Percentiles rank a stretch among this genome's conserved stretches.
These are phyloP conservation scores for Columba janthina DNA, from an alignment of 2,113 vertebrate genomes.

Conservation along the genomic window DNA sequence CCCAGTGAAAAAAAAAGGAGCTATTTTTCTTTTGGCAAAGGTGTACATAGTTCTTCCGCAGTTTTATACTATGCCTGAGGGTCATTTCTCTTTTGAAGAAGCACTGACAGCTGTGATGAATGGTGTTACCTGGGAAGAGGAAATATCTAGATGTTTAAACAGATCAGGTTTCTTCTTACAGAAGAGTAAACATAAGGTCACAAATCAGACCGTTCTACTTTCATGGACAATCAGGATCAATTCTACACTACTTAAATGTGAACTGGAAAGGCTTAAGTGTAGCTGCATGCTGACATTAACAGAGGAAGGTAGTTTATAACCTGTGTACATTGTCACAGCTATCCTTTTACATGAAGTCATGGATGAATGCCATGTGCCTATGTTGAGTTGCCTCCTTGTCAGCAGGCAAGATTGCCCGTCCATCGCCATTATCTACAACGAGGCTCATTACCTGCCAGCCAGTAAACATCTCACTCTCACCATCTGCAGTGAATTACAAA, in stretches of 20 bases:
- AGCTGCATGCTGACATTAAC: constrained; percentile 15
- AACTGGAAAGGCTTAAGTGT: constrained; percentile 51
- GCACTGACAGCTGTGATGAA: constrained; percentile 77
- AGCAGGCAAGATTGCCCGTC: constrained; percentile 69
- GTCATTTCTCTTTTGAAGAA: constrained; percentile 73
- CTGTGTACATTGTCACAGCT: constrained; percentile 48
- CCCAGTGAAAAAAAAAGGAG: constrained; percentile 49
- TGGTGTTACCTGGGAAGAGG: constrained; percentile 70
- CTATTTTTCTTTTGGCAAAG: constrained; percentile 68
- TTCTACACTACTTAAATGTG: constrained; percentile 44
- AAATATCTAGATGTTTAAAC: constrained; percentile 78
- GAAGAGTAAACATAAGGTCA: constrained; percentile 72
- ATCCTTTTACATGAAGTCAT: constrained; percentile 49
- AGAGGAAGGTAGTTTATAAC: constrained; percentile 34
- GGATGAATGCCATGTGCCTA: constrained; percentile 66
- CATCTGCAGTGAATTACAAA: constrained; percentile 81
- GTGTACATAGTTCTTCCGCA: constrained; percentile 58
- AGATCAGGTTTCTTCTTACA: constrained; percentile 72
- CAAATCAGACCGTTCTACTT: constrained; percentile 56
- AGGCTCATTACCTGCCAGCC: constrained; percentile 77
- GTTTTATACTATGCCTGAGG: constrained; percentile 66
- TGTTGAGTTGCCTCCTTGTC: constrained; percentile 65
- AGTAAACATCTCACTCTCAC: constrained; percentile 76
- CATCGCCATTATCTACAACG: constrained; percentile 75
- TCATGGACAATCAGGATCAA: constrained; percentile 59